Evolutionary conservation across 2,113 vertebrate genomes (phyloP).

Genomic region (Psittacula cyanocephala): DNA sequence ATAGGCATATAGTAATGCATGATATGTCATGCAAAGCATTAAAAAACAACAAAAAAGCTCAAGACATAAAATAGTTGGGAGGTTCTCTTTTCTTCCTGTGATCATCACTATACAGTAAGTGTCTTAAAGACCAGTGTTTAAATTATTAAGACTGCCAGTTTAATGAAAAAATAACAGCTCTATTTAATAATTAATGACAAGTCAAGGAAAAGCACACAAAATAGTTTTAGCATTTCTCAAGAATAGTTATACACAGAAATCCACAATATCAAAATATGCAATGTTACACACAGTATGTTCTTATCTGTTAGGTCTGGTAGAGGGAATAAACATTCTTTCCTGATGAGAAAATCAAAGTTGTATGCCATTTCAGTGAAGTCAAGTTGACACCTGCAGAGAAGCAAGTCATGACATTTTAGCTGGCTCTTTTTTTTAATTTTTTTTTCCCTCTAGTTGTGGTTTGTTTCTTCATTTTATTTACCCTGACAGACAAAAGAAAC

Average conservation of each 20-base stretch:
- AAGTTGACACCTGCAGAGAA: conserved; percentile 66
- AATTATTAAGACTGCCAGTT: conserved; percentile 45
- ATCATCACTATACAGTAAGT: conserved; percentile 8
- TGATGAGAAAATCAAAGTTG: conserved; percentile 71
- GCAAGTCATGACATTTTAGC: conserved; percentile 63
- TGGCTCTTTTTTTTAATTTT: not conserved
- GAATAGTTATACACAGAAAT: not conserved
- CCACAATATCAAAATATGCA: not conserved
- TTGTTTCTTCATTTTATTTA: conserved; percentile 63
- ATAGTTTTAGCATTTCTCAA: conserved; percentile 34
- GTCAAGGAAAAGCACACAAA: conserved; percentile 43
- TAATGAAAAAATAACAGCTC: conserved; percentile 33
- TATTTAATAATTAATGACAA: conserved; percentile 56
- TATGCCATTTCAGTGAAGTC: conserved; percentile 58
- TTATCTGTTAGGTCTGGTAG: conserved; percentile 54
- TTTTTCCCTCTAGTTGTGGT: not conserved
- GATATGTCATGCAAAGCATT: not conserved
- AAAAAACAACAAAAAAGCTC: not conserved
- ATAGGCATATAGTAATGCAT: not conserved
- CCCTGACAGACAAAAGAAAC: conserved; percentile 55
- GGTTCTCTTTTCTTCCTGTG: not conserved
- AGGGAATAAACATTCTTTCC: conserved; percentile 61
- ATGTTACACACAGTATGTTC: not conserved
- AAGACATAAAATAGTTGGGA: not conserved
- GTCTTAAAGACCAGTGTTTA: conserved; percentile 32